Evolutionary conservation across 1,140 invertebrate genomes (phyloP).

Genomic region (Dolichoris vasculosae): DNA sequence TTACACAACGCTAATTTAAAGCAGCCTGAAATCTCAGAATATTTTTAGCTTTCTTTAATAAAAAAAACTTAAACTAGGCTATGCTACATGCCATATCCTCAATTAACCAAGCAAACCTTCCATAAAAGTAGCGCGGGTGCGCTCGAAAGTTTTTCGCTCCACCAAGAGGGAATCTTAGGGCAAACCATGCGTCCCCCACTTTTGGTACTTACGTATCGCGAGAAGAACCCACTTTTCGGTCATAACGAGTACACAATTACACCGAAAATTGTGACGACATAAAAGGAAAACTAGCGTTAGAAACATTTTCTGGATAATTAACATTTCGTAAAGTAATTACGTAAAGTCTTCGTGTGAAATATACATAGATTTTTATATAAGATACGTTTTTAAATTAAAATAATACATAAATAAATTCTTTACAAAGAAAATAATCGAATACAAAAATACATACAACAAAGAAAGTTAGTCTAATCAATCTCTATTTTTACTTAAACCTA

Average conservation of each 20-base stretch:
- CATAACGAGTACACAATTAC: neutral
- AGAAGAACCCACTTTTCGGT: neutral
- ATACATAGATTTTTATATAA: too few relatives aligned
- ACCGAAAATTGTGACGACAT: neutral
- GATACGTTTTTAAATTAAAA: too few relatives aligned
- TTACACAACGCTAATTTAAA: neutral
- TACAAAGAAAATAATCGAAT: too few relatives aligned
- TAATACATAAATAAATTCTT: too few relatives aligned
- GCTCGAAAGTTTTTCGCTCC: neutral
- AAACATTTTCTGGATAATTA: neutral
- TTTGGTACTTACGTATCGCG: neutral
- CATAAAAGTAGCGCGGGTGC: neutral
- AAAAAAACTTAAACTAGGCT: neutral
- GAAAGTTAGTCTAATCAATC: neutral
- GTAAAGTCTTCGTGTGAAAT: too few relatives aligned
- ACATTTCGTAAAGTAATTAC: neutral
- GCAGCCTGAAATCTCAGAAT: neutral
- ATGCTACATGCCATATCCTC: neutral
- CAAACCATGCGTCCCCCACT: neutral
- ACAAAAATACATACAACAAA: too few relatives aligned
- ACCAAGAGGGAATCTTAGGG: neutral
- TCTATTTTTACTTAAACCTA: neutral
- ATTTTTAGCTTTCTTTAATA: neutral
- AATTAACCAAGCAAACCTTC: neutral
- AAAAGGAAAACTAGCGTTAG: neutral